phyloP scores from a whole-genome alignment of 30 jellyfish, hydroid and myxozoan genomes.

The Hydra vulgaris region DNA sequence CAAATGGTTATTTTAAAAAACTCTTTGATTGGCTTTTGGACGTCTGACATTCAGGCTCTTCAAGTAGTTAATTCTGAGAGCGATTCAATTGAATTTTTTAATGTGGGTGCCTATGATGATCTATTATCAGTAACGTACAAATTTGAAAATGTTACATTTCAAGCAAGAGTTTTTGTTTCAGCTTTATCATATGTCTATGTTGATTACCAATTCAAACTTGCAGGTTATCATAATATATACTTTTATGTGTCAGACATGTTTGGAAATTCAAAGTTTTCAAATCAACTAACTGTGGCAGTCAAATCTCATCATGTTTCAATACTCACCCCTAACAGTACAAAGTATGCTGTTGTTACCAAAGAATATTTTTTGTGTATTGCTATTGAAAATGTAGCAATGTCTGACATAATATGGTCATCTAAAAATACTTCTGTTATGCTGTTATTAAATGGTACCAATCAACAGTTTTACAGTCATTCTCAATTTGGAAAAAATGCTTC shows the following conservation, averaged over 20 bases:
- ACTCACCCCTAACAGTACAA: background rate
- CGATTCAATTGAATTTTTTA: background rate
- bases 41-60: slow-evolving; percentile 3
- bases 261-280: background rate
- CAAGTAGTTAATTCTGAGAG: background rate
- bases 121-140: background rate
- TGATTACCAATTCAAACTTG: background rate
- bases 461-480: background rate
- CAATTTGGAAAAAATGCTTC: background rate
- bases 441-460: background rate
- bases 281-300: background rate
- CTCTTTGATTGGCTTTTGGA: slow-evolving; percentile 3
- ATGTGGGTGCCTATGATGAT: background rate
- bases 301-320: background rate
- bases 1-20: background rate
- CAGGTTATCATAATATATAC: slow-evolving; percentile 11
- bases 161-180: background rate
- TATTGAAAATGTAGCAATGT: background rate
- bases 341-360: background rate
- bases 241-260: slow-evolving; percentile 3
- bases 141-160: slow-evolving; percentile 13
- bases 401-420: background rate
- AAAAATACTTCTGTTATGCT: background rate
- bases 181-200: slow-evolving; percentile 12
- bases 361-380: slow-evolving; percentile 1